Base-by-base conservation (phyloP, 2,113 vertebrate genomes). In the Ramphastos sulfuratus region DNA sequence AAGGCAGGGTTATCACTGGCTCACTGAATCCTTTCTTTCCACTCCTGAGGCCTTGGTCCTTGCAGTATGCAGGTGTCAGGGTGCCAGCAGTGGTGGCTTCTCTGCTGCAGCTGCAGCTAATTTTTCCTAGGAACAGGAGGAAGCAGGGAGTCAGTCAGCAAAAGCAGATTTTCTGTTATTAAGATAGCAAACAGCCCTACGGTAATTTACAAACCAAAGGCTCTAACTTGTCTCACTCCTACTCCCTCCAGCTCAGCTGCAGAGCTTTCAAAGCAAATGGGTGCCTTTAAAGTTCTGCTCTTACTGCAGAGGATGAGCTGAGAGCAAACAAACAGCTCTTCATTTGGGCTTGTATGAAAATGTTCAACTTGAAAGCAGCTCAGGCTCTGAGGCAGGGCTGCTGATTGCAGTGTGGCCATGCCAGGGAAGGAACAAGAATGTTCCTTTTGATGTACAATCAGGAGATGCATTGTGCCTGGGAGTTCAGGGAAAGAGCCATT, bases 271-370 rank as follows among this genome's bases (percentile, higher is more conserved):
- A 94, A 96, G 86, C 46, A 95, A 87, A 56, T 21, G 30, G 18
- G 13, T 60, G 30, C 65, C 61, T 95, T 94, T 89, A 90, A 95
- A 94, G 89, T 80, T 88, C 79, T 82, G 70, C 44, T 84, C 39
- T 54, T 72, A 86, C 46, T 65, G 85, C 87, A 93, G 64, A 85
- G 42, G 85, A 85, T 92, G 64, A 85, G 42, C 78, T 59, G 61
- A 91, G 64, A 85, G 85, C 75, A 95, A 92, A 92, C 67, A 95
- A 93, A 89, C 87, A 83, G 42, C 71, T 76, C 60, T 85, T 83
- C 63, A 52, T 92, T 86, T 46, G 33, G 82, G 69, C 61, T 85
- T 71, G 63, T 80, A 92, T 39, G 85, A 88, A 88, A 92, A 95
- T n/a, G 56, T 60, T 85, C 54, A 37, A 90, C 76, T 80, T 93